phyloP scores from a whole-genome alignment of 2,797 vertebrate species.

The Tamandua tetradactyla region DNA sequence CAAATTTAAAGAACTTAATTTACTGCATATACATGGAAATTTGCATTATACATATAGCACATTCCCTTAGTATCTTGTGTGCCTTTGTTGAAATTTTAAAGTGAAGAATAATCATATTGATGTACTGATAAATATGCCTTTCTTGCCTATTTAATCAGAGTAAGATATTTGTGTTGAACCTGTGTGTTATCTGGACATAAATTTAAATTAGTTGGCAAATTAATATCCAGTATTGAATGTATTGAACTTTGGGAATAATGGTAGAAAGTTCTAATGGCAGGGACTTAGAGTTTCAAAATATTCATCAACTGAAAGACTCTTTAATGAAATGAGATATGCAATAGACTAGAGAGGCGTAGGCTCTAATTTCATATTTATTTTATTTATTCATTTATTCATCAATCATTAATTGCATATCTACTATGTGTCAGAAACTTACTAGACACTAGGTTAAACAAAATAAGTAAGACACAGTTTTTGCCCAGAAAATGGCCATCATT shows the following conservation, averaged over 20 bases:
- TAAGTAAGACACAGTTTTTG: neutral
- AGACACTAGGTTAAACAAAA: neutral
- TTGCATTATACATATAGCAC: slow-evolving; percentile 25
- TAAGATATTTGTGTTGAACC: neutral
- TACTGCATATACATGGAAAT: slow-evolving; percentile 69
- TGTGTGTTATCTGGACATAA: slow-evolving; percentile 4
- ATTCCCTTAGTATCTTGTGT: slow-evolving; percentile 68
- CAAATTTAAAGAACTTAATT: slow-evolving; percentile 73
- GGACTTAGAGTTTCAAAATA: neutral
- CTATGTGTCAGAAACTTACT: neutral
- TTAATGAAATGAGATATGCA: slow-evolving; percentile 1
- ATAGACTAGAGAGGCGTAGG: neutral
- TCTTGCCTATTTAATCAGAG: slow-evolving; percentile 13
- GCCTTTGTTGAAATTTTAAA: slow-evolving; percentile 44
- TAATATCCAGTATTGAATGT: slow-evolving; percentile 16
- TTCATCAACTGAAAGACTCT: neutral
- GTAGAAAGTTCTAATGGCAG: neutral
- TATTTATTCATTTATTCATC: neutral
- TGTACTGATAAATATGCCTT: slow-evolving; percentile 18
- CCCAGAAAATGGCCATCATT: neutral
- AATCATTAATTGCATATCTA: neutral
- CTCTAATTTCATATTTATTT: neutral
- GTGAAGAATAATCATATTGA: neutral
- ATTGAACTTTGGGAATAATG: neutral
- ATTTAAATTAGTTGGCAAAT: slow-evolving; percentile 28